phyloP scores from a whole-genome alignment of 1,140 invertebrate species.

The Temnothorax curvispinosus region DNA sequence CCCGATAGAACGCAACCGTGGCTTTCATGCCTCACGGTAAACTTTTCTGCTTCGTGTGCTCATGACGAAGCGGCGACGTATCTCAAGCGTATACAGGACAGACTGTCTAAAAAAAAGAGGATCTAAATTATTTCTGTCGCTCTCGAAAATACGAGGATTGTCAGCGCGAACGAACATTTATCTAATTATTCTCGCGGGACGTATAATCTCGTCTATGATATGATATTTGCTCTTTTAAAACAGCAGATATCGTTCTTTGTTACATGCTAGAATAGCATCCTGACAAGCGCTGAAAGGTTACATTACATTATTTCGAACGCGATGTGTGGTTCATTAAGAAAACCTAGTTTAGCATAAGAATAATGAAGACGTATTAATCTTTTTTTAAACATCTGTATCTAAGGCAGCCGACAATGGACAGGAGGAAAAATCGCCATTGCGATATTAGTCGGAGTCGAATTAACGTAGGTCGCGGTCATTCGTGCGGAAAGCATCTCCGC shows the following conservation, averaged over 20 bases:
- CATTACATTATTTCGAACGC: not conserved
- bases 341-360: not conserved
- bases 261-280: not conserved
- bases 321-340: not conserved
- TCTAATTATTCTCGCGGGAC: not conserved
- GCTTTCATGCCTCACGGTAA: conserved; percentile 29
- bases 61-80: not conserved
- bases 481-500: too few relatives aligned
- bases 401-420: too few relatives aligned
- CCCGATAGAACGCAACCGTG: conserved; percentile 47
- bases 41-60: conserved; percentile 16
- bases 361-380: not conserved
- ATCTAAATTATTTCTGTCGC: not conserved
- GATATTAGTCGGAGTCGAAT: not conserved
- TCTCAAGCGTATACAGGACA: not conserved
- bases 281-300: not conserved
- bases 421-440: not conserved
- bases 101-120: not conserved
- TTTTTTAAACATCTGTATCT: not conserved
- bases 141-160: not conserved
- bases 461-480: not conserved
- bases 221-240: not conserved
- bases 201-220: not conserved
- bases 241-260: not conserved
- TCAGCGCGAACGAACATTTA: not conserved